Evolutionary conservation across 2,113 vertebrate species (phyloP), one percentile per base, ranked within the genome.

Genomic region (Chauna torquata): DNA sequence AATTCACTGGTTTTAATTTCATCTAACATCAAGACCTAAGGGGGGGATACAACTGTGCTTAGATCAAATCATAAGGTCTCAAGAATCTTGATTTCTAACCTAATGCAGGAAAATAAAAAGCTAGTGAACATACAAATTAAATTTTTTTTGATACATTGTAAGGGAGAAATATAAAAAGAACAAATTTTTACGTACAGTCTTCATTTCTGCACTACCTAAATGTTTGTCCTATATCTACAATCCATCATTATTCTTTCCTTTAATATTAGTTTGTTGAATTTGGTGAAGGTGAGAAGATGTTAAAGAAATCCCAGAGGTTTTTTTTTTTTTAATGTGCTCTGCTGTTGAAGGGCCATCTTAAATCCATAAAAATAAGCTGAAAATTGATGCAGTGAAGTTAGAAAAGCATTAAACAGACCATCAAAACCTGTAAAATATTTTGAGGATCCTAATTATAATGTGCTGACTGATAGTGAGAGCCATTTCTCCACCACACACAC

Each of bases 1-100:
- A n/a, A 69, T 84, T 50, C 4, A 36, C 18, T 50, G 3, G 3
- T 52, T 82, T 70, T 45, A 59, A 25, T 70, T 70, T 55, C 3
- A 45, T 52, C 74, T 4, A 47, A 49, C 88, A 50, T 50, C 20
- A 75, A 64, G 44, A 34, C 54, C 22, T 57, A 17, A 47, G 61
- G 8, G 3, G 18, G 15, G 23, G 20, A 32, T 82, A 22, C 7
- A 38, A 32, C 11, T 0, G 0, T 61, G 3, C 36, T 52, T 50
- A 55, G 16, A 83, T 27, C 30, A 94, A 75, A 36, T 38, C 6
- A 57, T 16, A 15, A 69, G 36, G 11, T 64, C 16, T 80, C 30
- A 40, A 62, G 34, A 64, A 71, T 34, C 28, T 47, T 55, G 23
- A 83, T 40, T 74, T 61, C 16, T 50, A 25, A 47, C 27, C 9